These are phyloP conservation scores for Scopus umbretta DNA, from an alignment of 2,113 vertebrate genomes.

Conservation along the genomic window DNA sequence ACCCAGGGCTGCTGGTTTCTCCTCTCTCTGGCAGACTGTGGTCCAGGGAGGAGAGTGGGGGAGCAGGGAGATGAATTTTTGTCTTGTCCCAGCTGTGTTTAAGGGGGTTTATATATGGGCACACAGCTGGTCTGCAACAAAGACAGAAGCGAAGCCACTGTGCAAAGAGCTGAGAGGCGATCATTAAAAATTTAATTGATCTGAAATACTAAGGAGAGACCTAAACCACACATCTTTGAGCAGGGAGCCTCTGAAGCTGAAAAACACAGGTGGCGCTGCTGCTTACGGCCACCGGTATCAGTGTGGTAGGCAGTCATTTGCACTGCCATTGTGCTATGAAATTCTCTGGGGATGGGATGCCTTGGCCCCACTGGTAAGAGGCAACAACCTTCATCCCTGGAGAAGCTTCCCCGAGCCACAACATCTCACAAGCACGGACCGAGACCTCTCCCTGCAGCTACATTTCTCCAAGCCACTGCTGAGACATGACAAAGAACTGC, in stretches of 20 bases:
- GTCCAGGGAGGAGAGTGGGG: not conserved
- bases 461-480: not conserved
- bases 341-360: not conserved
- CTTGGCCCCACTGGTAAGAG: not conserved
- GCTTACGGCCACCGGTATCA: accelerated
- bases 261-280: not conserved
- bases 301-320: not conserved
- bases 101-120: not conserved
- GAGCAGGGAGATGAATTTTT: not conserved
- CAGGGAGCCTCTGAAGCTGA: not conserved
- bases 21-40: not conserved
- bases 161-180: not conserved
- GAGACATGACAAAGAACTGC: not conserved
- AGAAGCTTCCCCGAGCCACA: not conserved
- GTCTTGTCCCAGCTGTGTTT: not conserved
- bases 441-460: not conserved
- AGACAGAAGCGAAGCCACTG: not conserved
- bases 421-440: accelerated
- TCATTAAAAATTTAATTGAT: conserved; percentile 14
- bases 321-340: not conserved
- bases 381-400: not conserved
- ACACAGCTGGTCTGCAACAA: not conserved
- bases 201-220: not conserved
- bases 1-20: not conserved
- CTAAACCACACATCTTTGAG: not conserved